Base-by-base conservation (phyloP, 2,113 vertebrate genomes). In the Syngnathus typhle region DNA sequence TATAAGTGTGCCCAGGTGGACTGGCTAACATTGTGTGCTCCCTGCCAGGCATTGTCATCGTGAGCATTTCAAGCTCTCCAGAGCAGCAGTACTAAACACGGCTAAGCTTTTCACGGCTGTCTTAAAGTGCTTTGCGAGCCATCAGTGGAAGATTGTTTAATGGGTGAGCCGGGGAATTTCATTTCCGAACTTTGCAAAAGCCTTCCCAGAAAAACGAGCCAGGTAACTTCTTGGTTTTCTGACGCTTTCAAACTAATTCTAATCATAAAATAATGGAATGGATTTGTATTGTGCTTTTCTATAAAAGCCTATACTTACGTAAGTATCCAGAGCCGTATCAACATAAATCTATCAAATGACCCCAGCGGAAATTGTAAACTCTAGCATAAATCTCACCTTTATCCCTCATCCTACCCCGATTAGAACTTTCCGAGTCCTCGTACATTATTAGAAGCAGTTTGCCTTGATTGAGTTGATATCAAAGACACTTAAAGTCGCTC, bases 141-240 rank as follows among this genome's bases (percentile, higher is more conserved):
- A 79, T 77, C 83, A 71, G 68, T 77, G 71, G 71, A 38, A 19
- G 19, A 63, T 62, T 63, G 52, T 77, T 76, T 71, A 82, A 82
- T 74, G 73, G 72, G 65, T 69, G 47, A 27, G 43, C 19, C 47
- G 37, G 51, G 2, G 5, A 49, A 32, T 32, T 32, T 32, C 52
- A 23, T 47, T 65, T 73, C 72, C 62, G 70, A 44, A 52, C 69
- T 67, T 9, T 0, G 1, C 23, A 8, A 56, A n/a, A 9, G 63
- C 59, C 59, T 52, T 49, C 60, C 62, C 12, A 79, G 52, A 79
- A 66, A 56, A 23, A 44, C 59, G 58, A 15, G 11, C 32, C 2
- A 7, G 54, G 36, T 71, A 27, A 27, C 27, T 27, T 44, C 23
- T 68, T 37, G 37, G 16, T 63, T 63, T 63, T 27, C 27, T 27